Percentiles rank a stretch among this genome's conserved stretches.
phyloP scores from a whole-genome alignment of 2,113 vertebrate genomes.

The Eretmochelys imbricata region DNA sequence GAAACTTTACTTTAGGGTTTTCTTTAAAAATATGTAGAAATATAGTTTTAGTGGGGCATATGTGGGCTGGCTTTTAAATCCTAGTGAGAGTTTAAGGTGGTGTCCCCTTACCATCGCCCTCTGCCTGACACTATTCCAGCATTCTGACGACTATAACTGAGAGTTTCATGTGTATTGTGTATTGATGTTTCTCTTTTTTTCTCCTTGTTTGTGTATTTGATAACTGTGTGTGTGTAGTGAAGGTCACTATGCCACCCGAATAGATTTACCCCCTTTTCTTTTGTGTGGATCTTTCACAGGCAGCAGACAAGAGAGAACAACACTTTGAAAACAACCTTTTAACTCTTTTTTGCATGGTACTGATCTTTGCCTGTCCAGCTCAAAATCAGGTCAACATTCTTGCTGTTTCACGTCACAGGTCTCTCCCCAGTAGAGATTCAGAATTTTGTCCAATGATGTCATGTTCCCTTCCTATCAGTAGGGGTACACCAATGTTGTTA shows the following conservation, averaged over 20 bases:
- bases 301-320: neutral
- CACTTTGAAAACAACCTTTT: neutral
- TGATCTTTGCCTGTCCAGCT: neutral
- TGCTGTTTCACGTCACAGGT: constrained; percentile 6
- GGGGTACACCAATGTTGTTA: neutral
- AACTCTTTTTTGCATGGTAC: neutral
- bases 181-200: constrained; percentile 24
- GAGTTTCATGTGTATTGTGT: constrained; percentile 1
- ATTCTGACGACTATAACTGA: neutral
- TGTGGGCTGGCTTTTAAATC: constrained; percentile 58
- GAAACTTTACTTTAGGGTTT: neutral
- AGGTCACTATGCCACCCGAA: neutral
- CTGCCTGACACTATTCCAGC: constrained; percentile 37
- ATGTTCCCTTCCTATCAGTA: constrained; percentile 39
- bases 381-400: constrained; percentile 12
- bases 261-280: neutral
- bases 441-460: neutral
- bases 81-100: constrained; percentile 16
- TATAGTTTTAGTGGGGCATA: constrained; percentile 44
- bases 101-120: constrained; percentile 24
- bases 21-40: neutral
- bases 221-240: neutral
- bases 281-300: neutral
- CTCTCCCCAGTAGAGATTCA: neutral
- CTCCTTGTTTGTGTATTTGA: constrained; percentile 13